Base-by-base conservation (phyloP, 2,113 vertebrate species). In the Thymallus thymallus region DNA sequence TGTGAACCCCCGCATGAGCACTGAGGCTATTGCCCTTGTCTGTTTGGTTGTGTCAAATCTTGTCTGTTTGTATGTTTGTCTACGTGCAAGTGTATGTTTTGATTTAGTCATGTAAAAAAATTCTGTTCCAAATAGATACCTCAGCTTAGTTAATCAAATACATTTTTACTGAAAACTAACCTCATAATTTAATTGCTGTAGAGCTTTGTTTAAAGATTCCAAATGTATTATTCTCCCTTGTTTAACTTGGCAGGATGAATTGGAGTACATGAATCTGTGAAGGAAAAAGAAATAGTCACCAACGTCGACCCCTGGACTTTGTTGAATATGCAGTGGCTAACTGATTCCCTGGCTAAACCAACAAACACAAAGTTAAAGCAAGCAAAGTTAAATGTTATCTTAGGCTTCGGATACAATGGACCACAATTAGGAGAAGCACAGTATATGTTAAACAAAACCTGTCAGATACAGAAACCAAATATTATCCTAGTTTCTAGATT, bases 141-240 rank as follows among this genome's bases (percentile, higher is more conserved):
- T 70, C 64, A 61, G 73, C 26, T 70, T 45, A 61, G 76, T 67
- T 61, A 63, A 69, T 77, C 32, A 69, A 61, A 76, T 72, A 18
- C 75, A 72, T 90, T 58, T 71, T 80, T 82, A 74, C 73, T 69
- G 73, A 76, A 81, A 74, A 55, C 32, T n/a, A 65, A 51, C 61
- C 72, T 76, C 66, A 66, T 51, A 56, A 77, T 72, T 68, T 74
- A 84, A 82, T 79, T 71, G 73, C 78, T 56, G 60, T 62, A 16
- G 58, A 63, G 78, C 77, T 80, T 69, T 82, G 77, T 84, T 83
- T 83, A 87, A 89, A 64, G 80, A 80, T 73, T 82, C 76, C 79
- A 86, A 83, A 86, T 85, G 80, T 88, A 85, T 86, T 86, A 87
- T 88, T 87, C 74, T 74, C 71, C 58, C 16, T 4, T 88, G 86